Base-by-base conservation (phyloP, 2,797 vertebrate species). In the Lepilemur ruficaudatus region DNA sequence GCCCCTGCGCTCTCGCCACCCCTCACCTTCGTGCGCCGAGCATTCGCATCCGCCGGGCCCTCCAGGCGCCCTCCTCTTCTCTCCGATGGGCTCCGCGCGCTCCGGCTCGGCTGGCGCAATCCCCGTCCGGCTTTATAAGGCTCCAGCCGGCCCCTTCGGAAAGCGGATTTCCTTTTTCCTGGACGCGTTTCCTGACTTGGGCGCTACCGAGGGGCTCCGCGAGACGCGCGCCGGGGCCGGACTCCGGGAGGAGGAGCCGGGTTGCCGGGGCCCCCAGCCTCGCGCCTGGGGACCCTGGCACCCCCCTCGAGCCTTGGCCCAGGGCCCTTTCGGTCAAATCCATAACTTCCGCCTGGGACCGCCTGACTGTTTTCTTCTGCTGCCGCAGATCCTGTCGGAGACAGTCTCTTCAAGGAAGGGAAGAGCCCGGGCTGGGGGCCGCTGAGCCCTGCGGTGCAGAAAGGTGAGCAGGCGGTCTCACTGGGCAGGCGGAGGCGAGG, bases 141-240 rank as follows among this genome's bases (percentile, higher is more conserved):
- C 98, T 98, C 98, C 98, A 98, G 96, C 98, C 98, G 98, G 99
- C 99, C 99, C 87, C 98, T 99, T 99, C 99, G 99, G 99, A 99
- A 99, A 99, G 99, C 99, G 99, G 99, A 99, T 99, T 99, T 99
- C 99, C 99, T 99, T 99, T 99, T 99, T 99, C 99, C 99, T 99
- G 99, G 99, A 99, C 99, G 99, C 99, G 99, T 99, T 99, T 99
- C 99, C 99, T 99, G 99, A 99, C 99, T 99, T 98, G 57, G 97
- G 97, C 96, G 91, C 95, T 94, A n/a, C 67, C 91, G 97, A 97
- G 98, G 97, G 97, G 94, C 96, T 97, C 97, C 35, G 93, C 95
- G 76, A 96, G 2, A 84, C 85, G 69, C 82, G 95, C 81, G 81
- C 96, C 23, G 20, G 82, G 87, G 91, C 82, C 96, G 84, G 95